Conservation (phyloP, 2,888 invertebrate species). For the Watsonalla binaria region DNA sequence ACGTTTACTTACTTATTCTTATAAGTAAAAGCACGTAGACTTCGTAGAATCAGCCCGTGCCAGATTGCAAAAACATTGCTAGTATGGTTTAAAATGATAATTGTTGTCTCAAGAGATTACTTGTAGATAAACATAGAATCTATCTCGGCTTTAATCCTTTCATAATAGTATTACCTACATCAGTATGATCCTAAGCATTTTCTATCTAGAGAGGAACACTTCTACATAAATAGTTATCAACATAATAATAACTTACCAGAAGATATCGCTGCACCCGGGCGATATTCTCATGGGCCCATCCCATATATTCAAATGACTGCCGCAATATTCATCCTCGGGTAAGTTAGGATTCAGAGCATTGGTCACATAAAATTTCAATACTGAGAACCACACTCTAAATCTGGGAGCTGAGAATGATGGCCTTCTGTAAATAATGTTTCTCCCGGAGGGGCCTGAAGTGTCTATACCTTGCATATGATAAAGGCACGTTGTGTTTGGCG, state of each 20-base stretch:
- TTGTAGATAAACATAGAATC: no score
- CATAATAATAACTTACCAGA: conserved; percentile 80
- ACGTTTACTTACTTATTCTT: not conserved
- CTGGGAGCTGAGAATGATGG: conserved; percentile 81
- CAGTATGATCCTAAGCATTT: no score
- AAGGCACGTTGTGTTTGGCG: conserved; percentile 92
- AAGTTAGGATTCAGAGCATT: conserved; percentile 81
- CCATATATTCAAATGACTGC: conserved; percentile 91
- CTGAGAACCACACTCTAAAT: conserved; percentile 91
- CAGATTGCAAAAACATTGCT: no score
- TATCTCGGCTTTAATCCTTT: no score
- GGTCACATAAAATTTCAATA: conserved; percentile 90
- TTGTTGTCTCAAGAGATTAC: no score
- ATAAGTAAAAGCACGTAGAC: not conserved
- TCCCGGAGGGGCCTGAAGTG: conserved; percentile 78
- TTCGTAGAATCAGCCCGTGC: no score
- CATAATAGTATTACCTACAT: no score
- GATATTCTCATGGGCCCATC: conserved; percentile 89
- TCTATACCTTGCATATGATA: conserved; percentile 87
- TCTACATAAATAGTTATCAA: conserved; percentile 6
- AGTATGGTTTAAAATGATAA: no score
- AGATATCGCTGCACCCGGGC: conserved; percentile 87
- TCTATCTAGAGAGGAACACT: not conserved
- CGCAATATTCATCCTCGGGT: conserved; percentile 86
- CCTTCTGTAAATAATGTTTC: conserved; percentile 75